Evolutionary conservation across 2,113 vertebrate genomes (phyloP).

Genomic region (Ascaphus truei): DNA sequence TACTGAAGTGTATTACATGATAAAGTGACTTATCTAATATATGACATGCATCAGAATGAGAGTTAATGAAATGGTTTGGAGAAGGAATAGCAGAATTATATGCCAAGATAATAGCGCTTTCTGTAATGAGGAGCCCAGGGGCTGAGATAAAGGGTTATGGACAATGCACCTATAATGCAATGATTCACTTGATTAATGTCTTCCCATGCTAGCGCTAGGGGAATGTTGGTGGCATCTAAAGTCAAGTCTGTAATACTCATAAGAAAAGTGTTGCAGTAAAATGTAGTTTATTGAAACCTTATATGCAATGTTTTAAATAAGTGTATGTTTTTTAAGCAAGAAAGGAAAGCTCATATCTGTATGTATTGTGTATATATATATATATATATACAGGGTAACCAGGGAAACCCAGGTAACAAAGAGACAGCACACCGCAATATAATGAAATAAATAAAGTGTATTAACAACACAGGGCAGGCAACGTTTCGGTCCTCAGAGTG

Average conservation of each 20-base stretch:
- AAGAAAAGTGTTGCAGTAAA: conserved; percentile 1
- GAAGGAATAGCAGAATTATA: conserved; percentile 38
- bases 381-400: too few species aligned
- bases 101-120: conserved; percentile 33
- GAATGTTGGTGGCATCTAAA: conserved; percentile 17
- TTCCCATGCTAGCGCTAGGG: conserved; percentile 17
- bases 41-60: conserved; percentile 39
- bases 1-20: conserved; percentile 38
- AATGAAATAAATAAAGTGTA: too few species aligned
- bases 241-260: conserved; percentile 27
- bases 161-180: conserved; percentile 39
- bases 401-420: too few species aligned
- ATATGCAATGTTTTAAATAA: too few species aligned
- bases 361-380: too few species aligned
- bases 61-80: conserved; percentile 38
- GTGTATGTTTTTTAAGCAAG: too few species aligned
- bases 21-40: conserved; percentile 39
- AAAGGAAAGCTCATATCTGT: too few species aligned
- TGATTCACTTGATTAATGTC: conserved; percentile 37
- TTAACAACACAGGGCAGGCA: too few species aligned
- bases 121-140: conserved; percentile 38
- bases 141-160: conserved; percentile 38
- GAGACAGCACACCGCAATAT: too few species aligned
- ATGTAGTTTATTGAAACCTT: too few species aligned
- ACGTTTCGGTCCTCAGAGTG: too few species aligned